Evolutionary conservation across 2,888 invertebrate genomes (phyloP).

Genomic region (Pollenia labialis): DNA sequence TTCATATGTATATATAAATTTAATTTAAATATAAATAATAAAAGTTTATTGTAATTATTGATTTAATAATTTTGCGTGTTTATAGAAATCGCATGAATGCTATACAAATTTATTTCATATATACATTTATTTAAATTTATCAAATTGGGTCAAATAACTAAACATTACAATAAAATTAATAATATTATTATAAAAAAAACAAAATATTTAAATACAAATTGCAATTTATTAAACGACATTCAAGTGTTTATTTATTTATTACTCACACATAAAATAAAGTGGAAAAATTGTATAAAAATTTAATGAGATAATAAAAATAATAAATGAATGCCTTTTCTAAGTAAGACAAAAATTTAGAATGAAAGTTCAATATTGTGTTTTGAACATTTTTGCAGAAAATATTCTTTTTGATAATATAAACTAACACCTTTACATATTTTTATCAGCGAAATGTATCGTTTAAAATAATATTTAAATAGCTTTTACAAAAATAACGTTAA

Average conservation of each 20-base stretch:
- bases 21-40: conserved; percentile 21
- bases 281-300: background rate
- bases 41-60: conserved; percentile 13
- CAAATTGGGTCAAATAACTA: conserved; percentile 67
- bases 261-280: background rate
- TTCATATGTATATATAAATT: too few species aligned
- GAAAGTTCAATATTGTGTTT: too few species aligned
- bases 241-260: background rate
- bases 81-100: conserved; percentile 30
- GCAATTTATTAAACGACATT: background rate
- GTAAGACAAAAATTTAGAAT: too few species aligned
- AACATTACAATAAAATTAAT: conserved; percentile 44
- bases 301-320: background rate
- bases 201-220: conserved; percentile 11
- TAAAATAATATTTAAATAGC: conserved; percentile 21
- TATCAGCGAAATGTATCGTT: background rate
- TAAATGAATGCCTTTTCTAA: too few species aligned
- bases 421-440: background rate
- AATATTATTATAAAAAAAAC: background rate
- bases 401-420: background rate
- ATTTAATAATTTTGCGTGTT: conserved; percentile 55
- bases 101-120: conserved; percentile 38
- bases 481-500: conserved; percentile 11
- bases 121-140: conserved; percentile 47
- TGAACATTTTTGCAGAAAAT: too few species aligned